Percentiles rank a stretch among this genome's conserved stretches.
Conservation (phyloP, 2,888 invertebrate genomes). For the Autographa pulchrina region DNA sequence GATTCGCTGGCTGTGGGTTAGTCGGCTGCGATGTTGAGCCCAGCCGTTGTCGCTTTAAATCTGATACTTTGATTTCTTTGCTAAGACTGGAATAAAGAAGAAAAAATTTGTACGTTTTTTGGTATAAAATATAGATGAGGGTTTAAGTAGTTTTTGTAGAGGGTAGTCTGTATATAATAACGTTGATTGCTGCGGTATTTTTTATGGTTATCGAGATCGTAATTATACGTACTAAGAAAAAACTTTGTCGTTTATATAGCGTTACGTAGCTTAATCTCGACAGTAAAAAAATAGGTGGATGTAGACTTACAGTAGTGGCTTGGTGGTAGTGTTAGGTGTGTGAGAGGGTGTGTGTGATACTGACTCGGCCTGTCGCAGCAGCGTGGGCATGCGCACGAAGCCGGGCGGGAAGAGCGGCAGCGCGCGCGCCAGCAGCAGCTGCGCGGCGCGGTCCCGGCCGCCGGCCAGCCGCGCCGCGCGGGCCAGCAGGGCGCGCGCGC, state of each 20-base stretch:
- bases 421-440: constrained; percentile 90
- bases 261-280: too few relatives aligned
- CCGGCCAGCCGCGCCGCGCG: constrained; percentile 58
- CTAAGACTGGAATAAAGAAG: constrained; percentile 76
- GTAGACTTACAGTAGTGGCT: too few relatives aligned
- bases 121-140: too few relatives aligned
- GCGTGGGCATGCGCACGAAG: constrained; percentile 90
- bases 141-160: too few relatives aligned
- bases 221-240: too few relatives aligned
- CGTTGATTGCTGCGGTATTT: too few relatives aligned
- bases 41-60: constrained; percentile 76
- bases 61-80: constrained; percentile 80
- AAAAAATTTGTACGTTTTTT: too few relatives aligned
- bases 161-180: too few relatives aligned
- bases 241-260: too few relatives aligned
- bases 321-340: background rate
- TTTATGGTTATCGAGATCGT: too few relatives aligned
- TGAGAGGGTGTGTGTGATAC: constrained; percentile 47
- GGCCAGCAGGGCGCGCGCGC: constrained; percentile 67
- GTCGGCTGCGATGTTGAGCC: constrained; percentile 68
- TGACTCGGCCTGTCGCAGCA: constrained; percentile 87
- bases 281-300: too few relatives aligned
- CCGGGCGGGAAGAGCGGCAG: constrained; percentile 92
- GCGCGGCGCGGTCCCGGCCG: constrained; percentile 72
- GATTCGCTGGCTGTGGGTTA: constrained; percentile 3